phyloP scores from a whole-genome alignment of 2,113 vertebrate genomes.

The Nibea coibor region DNA sequence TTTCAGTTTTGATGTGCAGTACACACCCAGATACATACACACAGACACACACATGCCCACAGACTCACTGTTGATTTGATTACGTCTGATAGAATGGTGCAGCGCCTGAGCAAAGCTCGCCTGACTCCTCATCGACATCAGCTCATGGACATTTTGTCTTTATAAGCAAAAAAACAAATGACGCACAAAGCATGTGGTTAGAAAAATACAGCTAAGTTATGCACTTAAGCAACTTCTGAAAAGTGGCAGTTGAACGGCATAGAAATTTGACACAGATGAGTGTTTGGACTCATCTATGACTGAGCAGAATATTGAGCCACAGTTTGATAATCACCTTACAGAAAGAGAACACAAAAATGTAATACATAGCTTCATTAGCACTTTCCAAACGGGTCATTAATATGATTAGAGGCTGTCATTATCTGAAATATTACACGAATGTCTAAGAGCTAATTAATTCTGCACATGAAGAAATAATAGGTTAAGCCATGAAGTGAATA shows the following conservation, averaged over 20 bases:
- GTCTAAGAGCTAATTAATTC: slow-evolving; percentile 45
- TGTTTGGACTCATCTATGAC: slow-evolving; percentile 15
- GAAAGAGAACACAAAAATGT: slow-evolving; percentile 10
- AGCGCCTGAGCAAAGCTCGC: slow-evolving; percentile 29
- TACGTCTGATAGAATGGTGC: slow-evolving; percentile 63
- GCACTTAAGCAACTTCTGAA: not conserved
- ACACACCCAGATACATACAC: not conserved
- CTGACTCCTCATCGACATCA: slow-evolving; percentile 41
- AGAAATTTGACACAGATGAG: slow-evolving; percentile 36
- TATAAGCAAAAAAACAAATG: slow-evolving; percentile 10
- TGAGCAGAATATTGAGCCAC: slow-evolving; percentile 29
- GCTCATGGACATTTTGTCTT: slow-evolving; percentile 26
- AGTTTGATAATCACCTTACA: not conserved
- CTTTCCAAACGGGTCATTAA: slow-evolving; percentile 36
- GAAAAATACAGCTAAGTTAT: slow-evolving; percentile 23
- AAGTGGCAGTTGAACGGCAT: slow-evolving; percentile 18
- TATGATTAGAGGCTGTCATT: slow-evolving; percentile 39
- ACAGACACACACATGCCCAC: slow-evolving; percentile 10
- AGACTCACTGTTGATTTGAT: slow-evolving; percentile 63
- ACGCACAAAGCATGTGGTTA: slow-evolving; percentile 7
- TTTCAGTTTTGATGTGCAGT: slow-evolving; percentile 33
- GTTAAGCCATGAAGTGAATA: slow-evolving; percentile 19
- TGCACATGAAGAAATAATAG: slow-evolving; percentile 33
- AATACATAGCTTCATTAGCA: slow-evolving; percentile 30
- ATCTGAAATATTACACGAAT: slow-evolving; percentile 39